Evolutionary conservation across 2,888 invertebrate genomes (phyloP), one percentile per base, ranked within the genome.

Genomic region (Meteorus colon): DNA sequence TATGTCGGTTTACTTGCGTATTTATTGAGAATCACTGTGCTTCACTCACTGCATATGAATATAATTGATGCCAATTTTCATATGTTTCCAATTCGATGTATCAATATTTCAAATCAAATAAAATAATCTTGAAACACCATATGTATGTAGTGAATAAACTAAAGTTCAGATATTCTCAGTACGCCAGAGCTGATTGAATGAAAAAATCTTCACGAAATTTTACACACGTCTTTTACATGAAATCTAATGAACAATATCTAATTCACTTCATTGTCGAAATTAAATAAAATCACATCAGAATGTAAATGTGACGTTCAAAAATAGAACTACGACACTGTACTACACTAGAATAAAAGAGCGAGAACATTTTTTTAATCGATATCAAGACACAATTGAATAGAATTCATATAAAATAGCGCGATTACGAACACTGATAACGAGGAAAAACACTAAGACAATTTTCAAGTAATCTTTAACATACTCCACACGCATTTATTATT

Each of bases 261-360:
- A 34, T 62, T 8, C 34, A 65, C 24, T 73, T 16, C n/a, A 48
- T 60, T 14, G n/a, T 62, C 27, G 1, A 10, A 16, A 48, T 48
- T 4, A 59, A 29, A 41, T 27, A 8, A 65, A 51, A 63, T 6
- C 29, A 62, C 62, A 72, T 72, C 31, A 41, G 48, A 72, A 14
- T 72, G 71, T 62, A 63, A 16, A 41, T 63, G 71, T 62, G 29
- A 29, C 27, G 29, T 24, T 62, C 27, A 29, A 29, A 62, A 27
- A 4, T 27, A 29, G 29, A 27, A 62, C 19, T 62, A 62, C 62
- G 14, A 62, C 59, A 59, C 59, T 1, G 59, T 24, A 19, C 12
- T 29, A 19, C 14, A 60, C 59, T 12, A 37, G 55, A 55, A 45
- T 24, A 24, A 16, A 12, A 45, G 8, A 45, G 14, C 12, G 14